phyloP scores from a whole-genome alignment of 2,113 vertebrate genomes.

The Martes martes region DNA sequence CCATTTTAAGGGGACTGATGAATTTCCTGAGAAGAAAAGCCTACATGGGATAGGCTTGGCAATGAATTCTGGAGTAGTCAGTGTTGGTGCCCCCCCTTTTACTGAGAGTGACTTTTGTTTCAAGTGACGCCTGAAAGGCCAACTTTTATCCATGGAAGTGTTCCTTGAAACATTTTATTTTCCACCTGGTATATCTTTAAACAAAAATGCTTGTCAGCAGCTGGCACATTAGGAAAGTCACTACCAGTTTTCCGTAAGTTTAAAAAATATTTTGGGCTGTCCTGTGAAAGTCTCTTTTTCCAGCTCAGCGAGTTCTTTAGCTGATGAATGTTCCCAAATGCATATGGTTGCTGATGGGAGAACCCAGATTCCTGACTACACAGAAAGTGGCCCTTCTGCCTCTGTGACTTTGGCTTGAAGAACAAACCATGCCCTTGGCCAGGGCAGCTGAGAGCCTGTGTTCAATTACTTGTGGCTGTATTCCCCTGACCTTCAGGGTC shows the following conservation, averaged over 20 bases:
- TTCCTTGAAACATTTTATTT: background rate
- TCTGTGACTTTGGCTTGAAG: constrained; percentile 64
- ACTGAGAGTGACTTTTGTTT: background rate
- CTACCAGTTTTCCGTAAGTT: constrained; percentile 73
- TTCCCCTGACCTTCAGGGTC: background rate
- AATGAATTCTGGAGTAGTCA: background rate
- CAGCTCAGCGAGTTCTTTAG: constrained; percentile 76
- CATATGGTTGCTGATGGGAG: constrained; percentile 62
- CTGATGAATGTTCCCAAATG: constrained; percentile 68
- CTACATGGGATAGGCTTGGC: background rate
- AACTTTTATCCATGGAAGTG: background rate
- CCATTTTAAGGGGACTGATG: background rate
- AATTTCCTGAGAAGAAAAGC: background rate
- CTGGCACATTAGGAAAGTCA: constrained; percentile 69
- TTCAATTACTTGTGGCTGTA: background rate
- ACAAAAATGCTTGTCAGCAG: constrained; percentile 76
- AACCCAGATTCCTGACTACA: constrained; percentile 65
- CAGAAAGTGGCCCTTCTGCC: constrained; percentile 62
- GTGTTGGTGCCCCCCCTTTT: background rate
- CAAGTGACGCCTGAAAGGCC: background rate
- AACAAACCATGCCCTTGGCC: constrained; percentile 59
- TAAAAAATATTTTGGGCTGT: constrained; percentile 72
- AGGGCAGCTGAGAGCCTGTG: background rate
- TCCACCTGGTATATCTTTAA: constrained; percentile 64
- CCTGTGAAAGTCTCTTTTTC: constrained; percentile 76